Evolutionary conservation across 2,888 invertebrate species (phyloP).

Genomic region (Scrobipalpa costella): DNA sequence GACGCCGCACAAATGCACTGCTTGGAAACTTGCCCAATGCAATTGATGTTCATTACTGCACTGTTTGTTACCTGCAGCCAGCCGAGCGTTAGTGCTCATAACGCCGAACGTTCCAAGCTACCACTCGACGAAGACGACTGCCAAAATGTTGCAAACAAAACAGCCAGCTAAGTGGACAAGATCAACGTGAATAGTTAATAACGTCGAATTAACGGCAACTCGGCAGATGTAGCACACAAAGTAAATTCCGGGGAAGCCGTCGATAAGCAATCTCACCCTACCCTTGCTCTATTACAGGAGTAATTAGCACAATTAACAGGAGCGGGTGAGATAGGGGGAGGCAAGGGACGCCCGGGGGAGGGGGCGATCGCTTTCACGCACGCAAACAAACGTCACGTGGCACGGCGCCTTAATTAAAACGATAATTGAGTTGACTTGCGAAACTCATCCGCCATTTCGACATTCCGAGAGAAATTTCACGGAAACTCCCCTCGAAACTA

Average conservation of each 20-base stretch:
- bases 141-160: slow-evolving; percentile 24
- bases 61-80: slow-evolving; percentile 50
- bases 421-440: slow-evolving; percentile 81
- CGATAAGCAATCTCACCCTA: slow-evolving; percentile 78
- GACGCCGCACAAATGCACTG: slow-evolving; percentile 48
- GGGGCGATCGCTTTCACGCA: slow-evolving; percentile 76
- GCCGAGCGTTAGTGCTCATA: slow-evolving; percentile 35
- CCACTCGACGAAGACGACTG: slow-evolving; percentile 22
- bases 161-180: slow-evolving; percentile 26
- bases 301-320: slow-evolving; percentile 82
- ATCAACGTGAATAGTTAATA: slow-evolving; percentile 44
- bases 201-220: slow-evolving; percentile 54
- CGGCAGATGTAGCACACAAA: slow-evolving; percentile 60
- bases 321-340: slow-evolving; percentile 47
- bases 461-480: slow-evolving; percentile 77
- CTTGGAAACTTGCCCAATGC: slow-evolving; percentile 67
- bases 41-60: slow-evolving; percentile 62
- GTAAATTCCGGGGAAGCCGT: slow-evolving; percentile 70
- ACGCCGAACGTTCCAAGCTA: slow-evolving; percentile 21
- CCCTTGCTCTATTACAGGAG: slow-evolving; percentile 79
- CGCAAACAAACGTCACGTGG: slow-evolving; percentile 81
- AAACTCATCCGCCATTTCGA: slow-evolving; percentile 80
- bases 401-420: slow-evolving; percentile 80
- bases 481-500: slow-evolving; percentile 75
- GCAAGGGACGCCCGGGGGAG: slow-evolving; percentile 40